Evolutionary conservation across 1,140 invertebrate genomes (phyloP), one percentile per base, ranked within the genome.

Genomic region (Harpegnathos saltator): DNA sequence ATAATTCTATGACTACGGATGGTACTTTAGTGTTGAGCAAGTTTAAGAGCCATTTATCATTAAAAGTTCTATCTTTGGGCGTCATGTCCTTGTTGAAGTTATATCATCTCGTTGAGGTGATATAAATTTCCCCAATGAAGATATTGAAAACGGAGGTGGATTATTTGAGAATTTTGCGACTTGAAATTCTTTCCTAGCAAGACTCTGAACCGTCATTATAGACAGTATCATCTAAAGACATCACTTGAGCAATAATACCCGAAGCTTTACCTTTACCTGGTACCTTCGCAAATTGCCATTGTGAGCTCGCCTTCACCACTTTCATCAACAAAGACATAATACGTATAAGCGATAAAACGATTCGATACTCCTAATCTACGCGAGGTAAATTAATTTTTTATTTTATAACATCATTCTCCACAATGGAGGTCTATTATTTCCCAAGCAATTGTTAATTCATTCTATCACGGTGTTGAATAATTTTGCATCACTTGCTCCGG

Each of bases 11-110:
- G 52, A 77, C 44, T 65, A 17, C 26, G 44, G 15, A 78, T 50
- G 22, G 38, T 68, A 17, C 26, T 78, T n/a, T 11, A 17, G 50
- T 68, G 33, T 14, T 44, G 17, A 4, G 68, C 66, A 78, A 58
- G 50, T 78, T 78, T 56, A 78, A 29, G 22, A 78, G 68, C 56
- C 50, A 58, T 78, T 68, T 24, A 65, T 77, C 26, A 77, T 50
- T 65, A 54, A 77, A 77, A 77, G 63, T 65, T 77, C n/a, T 33
- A 14, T 62, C 72, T 48, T 74, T 62, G 22, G 58, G 1, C 61
- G 33, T 38, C 54, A 17, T 54, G 19, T 59, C 19, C 33, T 73
- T 29, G 54, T 14, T 44, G 38, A 44, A 26, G 56, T 48, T 74
- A 74, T 61, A 74, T 61, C 24, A 26, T n/a, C n/a, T n/a, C n/a